Evolutionary conservation across 2,797 vertebrate species (phyloP).

Genomic region (Calcarius lapponicus): DNA sequence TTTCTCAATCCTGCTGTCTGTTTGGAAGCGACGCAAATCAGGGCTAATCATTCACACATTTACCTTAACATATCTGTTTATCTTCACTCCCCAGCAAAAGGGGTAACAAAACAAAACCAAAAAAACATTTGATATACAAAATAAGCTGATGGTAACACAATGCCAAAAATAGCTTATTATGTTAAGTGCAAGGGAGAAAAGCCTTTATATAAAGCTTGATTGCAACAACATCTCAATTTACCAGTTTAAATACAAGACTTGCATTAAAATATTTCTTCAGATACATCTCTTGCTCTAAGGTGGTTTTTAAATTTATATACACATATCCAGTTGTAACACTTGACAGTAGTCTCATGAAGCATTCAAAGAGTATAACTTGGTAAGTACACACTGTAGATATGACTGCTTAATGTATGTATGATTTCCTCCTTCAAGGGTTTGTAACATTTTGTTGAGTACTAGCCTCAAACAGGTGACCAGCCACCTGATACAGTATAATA

Average conservation of each 20-base stretch:
- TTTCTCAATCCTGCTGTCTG: background rate
- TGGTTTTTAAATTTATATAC: slow-evolving; percentile 80
- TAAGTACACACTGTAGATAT: slow-evolving; percentile 76
- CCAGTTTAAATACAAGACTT: slow-evolving; percentile 90
- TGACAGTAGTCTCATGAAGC: slow-evolving; percentile 78
- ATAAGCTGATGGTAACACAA: slow-evolving; percentile 87
- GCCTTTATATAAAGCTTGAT: slow-evolving; percentile 88
- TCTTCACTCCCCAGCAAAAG: slow-evolving; percentile 73
- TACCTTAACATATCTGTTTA: slow-evolving; percentile 60
- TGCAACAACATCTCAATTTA: slow-evolving; percentile 80
- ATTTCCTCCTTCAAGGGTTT: slow-evolving; percentile 62
- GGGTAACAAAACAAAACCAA: slow-evolving; percentile 67
- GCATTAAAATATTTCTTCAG: slow-evolving; percentile 87
- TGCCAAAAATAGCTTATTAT: slow-evolving; percentile 84
- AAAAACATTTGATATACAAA: slow-evolving; percentile 77
- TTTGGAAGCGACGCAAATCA: background rate
- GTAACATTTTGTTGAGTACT: slow-evolving; percentile 66
- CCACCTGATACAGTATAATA: slow-evolving; percentile 67
- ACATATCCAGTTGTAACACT: slow-evolving; percentile 83
- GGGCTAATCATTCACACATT: background rate
- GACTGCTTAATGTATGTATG: slow-evolving; percentile 55
- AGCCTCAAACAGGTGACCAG: slow-evolving; percentile 79
- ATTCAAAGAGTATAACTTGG: slow-evolving; percentile 75
- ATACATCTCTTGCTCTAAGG: slow-evolving; percentile 75
- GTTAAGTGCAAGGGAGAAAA: slow-evolving; percentile 91